Evolutionary conservation across 2,888 invertebrate genomes (phyloP).

Genomic region (Hyppa rectilinea): DNA sequence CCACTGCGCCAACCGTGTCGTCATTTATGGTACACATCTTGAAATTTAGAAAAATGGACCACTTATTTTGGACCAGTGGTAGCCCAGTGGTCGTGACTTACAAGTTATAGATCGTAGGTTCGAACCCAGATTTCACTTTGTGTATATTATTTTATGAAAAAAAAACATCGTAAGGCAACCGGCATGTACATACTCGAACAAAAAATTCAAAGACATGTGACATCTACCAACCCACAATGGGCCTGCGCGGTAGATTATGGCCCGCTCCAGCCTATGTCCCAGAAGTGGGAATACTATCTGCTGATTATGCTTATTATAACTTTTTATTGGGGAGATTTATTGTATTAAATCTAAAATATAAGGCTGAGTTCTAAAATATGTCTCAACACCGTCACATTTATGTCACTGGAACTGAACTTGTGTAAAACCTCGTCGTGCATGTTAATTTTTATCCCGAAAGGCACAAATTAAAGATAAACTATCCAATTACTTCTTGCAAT

Average conservation of each 20-base stretch:
- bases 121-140: no score
- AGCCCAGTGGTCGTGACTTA: no score
- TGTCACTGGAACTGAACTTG: background rate
- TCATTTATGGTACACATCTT: slow-evolving; percentile 25
- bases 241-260: background rate
- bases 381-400: background rate
- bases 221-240: background rate
- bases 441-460: background rate
- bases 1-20: no score
- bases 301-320: slow-evolving; percentile 12
- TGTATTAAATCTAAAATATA: background rate
- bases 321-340: background rate
- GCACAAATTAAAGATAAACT: background rate
- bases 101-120: no score
- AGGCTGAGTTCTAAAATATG: no score
- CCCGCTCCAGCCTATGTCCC: no score
- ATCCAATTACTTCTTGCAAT: background rate
- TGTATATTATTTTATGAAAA: no score
- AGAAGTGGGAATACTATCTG: no score
- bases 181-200: background rate
- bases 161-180: no score
- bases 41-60: no score
- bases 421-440: background rate
- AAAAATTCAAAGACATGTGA: background rate
- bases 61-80: no score